Evolutionary conservation across 2,888 invertebrate genomes (phyloP).

Genomic region (Napeogenes inachia): DNA sequence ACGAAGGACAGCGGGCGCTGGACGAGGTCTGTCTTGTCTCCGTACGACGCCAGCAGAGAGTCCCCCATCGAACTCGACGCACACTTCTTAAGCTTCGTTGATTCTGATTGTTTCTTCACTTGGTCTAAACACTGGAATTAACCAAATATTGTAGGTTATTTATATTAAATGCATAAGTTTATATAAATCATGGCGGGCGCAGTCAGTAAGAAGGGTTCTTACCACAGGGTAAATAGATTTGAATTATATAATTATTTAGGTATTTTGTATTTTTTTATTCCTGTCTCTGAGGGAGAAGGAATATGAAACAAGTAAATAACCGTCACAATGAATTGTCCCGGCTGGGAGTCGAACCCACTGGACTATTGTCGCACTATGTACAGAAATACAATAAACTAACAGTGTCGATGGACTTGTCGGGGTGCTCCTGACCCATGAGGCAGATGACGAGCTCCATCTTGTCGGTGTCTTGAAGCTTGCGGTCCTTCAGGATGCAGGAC

Average conservation of each 20-base stretch:
- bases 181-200: too few species aligned
- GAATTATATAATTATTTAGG: too few species aligned
- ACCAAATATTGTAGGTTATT: conserved; percentile 2
- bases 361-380: too few species aligned
- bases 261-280: too few species aligned
- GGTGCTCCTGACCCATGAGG: conserved; percentile 74
- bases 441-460: conserved; percentile 79
- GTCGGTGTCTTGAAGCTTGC: conserved; percentile 56
- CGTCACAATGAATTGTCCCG: too few species aligned
- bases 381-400: conserved; percentile 38
- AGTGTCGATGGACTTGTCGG: conserved; percentile 64
- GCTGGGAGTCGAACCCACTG: too few species aligned
- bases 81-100: conserved; percentile 50
- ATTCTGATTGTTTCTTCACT: conserved; percentile 41
- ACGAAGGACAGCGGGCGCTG: conserved; percentile 78
- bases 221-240: too few species aligned
- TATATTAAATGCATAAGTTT: neutral
- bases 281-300: too few species aligned
- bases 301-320: too few species aligned
- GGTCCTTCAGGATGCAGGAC: conserved; percentile 65
- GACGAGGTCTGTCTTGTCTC: conserved; percentile 75
- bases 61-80: conserved; percentile 54
- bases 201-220: too few species aligned
- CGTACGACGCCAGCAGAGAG: conserved; percentile 67
- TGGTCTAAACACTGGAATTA: conserved; percentile 58